phyloP scores from a whole-genome alignment of 2,888 invertebrate genomes.

The Drosophila borborema region DNA sequence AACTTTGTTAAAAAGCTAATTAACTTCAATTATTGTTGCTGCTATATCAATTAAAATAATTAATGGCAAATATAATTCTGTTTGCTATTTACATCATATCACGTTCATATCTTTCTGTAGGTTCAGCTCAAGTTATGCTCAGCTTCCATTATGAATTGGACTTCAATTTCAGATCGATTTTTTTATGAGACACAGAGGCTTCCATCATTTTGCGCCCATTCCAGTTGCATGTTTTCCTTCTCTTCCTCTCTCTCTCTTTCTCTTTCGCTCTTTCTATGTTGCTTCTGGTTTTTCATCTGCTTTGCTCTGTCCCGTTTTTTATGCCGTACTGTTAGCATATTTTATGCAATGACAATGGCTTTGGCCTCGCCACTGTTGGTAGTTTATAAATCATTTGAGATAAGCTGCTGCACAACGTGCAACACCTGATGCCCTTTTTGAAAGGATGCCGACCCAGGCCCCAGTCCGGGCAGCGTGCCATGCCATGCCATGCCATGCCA shows the following conservation, averaged over 20 bases:
- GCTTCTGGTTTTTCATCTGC: slow-evolving; percentile 26
- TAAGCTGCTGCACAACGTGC: slow-evolving; percentile 83
- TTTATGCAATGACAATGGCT: slow-evolving; percentile 84
- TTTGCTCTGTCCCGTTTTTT: slow-evolving; percentile 32
- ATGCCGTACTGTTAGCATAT: slow-evolving; percentile 77
- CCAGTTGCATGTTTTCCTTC: not conserved
- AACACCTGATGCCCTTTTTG: slow-evolving; percentile 83
- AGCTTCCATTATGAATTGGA: slow-evolving; percentile 13
- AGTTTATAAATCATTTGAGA: slow-evolving; percentile 84
- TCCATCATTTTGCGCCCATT: slow-evolving; percentile 8
- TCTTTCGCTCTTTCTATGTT: slow-evolving; percentile 8
- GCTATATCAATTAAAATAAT: too few relatives aligned
- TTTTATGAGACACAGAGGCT: slow-evolving; percentile 20
- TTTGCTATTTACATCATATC: too few relatives aligned
- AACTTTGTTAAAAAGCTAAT: too few relatives aligned
- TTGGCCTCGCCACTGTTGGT: slow-evolving; percentile 83
- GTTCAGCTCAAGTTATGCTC: slow-evolving; percentile 21
- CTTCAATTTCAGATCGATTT: slow-evolving; percentile 35
- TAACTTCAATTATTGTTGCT: too few relatives aligned
- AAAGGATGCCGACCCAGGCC: slow-evolving; percentile 66
- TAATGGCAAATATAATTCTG: too few relatives aligned
- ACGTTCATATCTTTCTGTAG: not conserved
- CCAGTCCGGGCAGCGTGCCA: slow-evolving; percentile 7
- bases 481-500: slow-evolving; percentile 14
- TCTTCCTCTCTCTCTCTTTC: slow-evolving; percentile 15